Conservation (phyloP, 2,113 vertebrate species). For the Clarias batrachus region DNA sequence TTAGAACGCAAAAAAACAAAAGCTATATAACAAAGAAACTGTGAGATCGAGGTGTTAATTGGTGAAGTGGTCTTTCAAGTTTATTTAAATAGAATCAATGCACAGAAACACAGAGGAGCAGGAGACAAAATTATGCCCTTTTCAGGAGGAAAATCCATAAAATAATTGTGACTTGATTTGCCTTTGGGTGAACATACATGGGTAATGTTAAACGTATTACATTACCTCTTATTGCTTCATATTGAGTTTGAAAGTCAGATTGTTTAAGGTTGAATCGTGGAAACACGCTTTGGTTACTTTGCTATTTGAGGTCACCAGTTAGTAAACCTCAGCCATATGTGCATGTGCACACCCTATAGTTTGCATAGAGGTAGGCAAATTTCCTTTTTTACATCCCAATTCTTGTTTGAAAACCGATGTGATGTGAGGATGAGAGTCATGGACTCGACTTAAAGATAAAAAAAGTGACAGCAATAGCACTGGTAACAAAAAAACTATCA, state of each 20-base stretch:
- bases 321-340: background rate
- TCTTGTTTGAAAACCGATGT: background rate
- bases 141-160: background rate
- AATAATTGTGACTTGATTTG: background rate
- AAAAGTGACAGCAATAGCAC: background rate
- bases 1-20: background rate
- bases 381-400: background rate
- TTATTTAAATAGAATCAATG: background rate
- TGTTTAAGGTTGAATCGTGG: background rate
- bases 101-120: no score
- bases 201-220: background rate
- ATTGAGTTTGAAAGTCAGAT: background rate
- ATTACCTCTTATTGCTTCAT: background rate
- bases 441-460: background rate
- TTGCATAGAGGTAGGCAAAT: constrained; percentile 16
- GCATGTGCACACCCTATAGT: background rate
- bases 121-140: background rate
- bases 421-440: background rate
- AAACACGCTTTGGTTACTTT: background rate
- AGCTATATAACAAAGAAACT: background rate
- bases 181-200: background rate
- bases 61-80: background rate
- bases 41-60: background rate
- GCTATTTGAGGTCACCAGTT: background rate
- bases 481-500: background rate